Evolutionary conservation across 1,140 invertebrate species (phyloP), one percentile per base, ranked within the genome.

Genomic region (Aricia agestis): DNA sequence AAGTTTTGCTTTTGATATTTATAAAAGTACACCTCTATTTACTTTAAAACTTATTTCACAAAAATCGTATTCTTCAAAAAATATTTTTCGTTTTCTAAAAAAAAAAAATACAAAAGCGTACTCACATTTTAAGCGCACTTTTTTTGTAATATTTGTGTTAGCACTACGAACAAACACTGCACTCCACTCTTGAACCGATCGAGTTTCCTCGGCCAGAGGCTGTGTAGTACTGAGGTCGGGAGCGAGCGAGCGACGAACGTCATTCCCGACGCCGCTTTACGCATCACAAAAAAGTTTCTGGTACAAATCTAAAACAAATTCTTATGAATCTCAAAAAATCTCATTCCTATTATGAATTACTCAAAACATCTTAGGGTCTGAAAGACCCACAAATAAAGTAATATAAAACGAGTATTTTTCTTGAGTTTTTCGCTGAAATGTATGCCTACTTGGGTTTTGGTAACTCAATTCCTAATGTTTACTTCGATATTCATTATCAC

Each of bases 211-310:
- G n/a, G 52, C 80, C 73, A 86, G 83, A 86, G 84, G 82, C 86
- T 86, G 84, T 78, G 82, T 83, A 77, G 76, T 83, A 88, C 86
- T 88, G 84, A 85, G 65, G 67, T 75, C 74, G 80, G 74, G 81
- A 81, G 74, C 78, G 80, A 79, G 73, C 78, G 77, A 79, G 77
- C 74, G 70, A 74, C 73, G 58, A 74, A 74, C 75, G 71, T 73
- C 76, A 42, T 52, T 13, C 45, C 13, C 45, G 1, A 13, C 11
- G 4, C 45, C 13, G 10, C 10, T 67, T 63, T 42, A 68, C 6
- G n/a, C 13, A n/a, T 69, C 45, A 52, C 45, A 6, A 52, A 52
- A 52, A 52, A 52, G 45, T 52, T 52, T 13, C 13, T 52, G 45
- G 1, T 52, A 52, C 11, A 10, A 15, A 52, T 36, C 36, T 15